Base-by-base conservation (phyloP, 2,888 invertebrate genomes). In the Campaea margaritaria region DNA sequence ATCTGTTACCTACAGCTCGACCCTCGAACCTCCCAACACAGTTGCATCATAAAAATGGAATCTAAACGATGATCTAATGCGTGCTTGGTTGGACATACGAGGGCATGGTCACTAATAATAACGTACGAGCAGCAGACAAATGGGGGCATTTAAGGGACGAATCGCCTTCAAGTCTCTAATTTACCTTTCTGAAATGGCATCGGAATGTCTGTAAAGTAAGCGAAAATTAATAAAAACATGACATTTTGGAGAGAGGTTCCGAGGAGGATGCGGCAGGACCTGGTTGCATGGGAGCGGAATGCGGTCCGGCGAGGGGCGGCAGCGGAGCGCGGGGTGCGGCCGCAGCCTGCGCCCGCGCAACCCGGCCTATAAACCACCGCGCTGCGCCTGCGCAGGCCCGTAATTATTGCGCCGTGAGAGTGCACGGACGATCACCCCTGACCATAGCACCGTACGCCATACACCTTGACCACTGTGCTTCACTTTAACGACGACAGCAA, bases 231-330 rank as follows among this genome's bases (percentile, higher is more conserved):
- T 85, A 86, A 86, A 83, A 87, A 85, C 85, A 85, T 82, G 84
- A 87, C 83, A 86, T 89, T 91, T 91, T 81, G 86, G 88, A 78
- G 88, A 78, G 83, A 85, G 83, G 81, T 86, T 85, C 87, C 83
- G 85, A 72, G 80, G 81, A 83, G 82, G 82, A 81, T 81, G 79
- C 51, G 55, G 62, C 82, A 82, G 85, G 83, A 84, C 79, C 84
- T 85, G 84, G 90, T 87, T 89, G 90, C 89, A 89, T 92, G 91
- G 91, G 91, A 92, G 91, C 84, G 91, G 91, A 92, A 92, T 92
- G 91, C 88, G 89, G 91, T 91, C 85, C 87, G 82, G 83, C 85
- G 76, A 76, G 81, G 78, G 72, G 70, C 65, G 70, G 67, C 57
- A 69, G 64, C 68, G 68, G 70, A 65, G 68, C 63, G 74, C 67